Conservation (phyloP, 1,140 invertebrate genomes). For the Episyrphus balteatus region DNA sequence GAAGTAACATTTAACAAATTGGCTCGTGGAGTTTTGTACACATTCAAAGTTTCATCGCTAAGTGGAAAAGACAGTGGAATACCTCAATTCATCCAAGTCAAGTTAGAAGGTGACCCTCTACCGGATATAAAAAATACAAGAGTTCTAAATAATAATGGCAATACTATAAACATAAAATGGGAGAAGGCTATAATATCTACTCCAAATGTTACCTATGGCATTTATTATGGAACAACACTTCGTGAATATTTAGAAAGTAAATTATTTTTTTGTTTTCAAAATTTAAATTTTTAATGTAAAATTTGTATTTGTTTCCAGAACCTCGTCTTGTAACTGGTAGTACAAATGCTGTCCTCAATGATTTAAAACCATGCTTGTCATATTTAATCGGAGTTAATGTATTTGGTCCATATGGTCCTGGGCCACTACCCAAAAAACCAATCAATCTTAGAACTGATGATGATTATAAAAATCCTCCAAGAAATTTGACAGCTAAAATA, state of each 20-base stretch:
- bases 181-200: constrained; percentile 42
- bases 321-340: constrained; percentile 44
- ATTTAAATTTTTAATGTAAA: not conserved
- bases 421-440: constrained; percentile 46
- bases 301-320: constrained; percentile 34
- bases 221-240: constrained; percentile 47
- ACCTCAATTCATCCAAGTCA: constrained; percentile 38
- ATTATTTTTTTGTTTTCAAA: constrained; percentile 7
- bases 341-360: constrained; percentile 44
- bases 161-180: constrained; percentile 53
- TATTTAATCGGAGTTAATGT: constrained; percentile 65
- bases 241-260: constrained; percentile 41
- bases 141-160: constrained; percentile 46
- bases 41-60: constrained; percentile 49
- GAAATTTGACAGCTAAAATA: constrained; percentile 32
- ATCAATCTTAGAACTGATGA: constrained; percentile 48
- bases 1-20: constrained; percentile 43
- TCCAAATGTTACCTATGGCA: constrained; percentile 49
- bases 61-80: constrained; percentile 48
- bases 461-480: constrained; percentile 42
- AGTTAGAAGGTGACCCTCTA: constrained; percentile 44
- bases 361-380: constrained; percentile 57
- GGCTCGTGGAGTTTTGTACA: constrained; percentile 40
- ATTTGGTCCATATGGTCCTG: constrained; percentile 47
- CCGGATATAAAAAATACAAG: constrained; percentile 41